Base-by-base conservation (phyloP, 2,797 vertebrate genomes). In the Gallinago stenura region DNA sequence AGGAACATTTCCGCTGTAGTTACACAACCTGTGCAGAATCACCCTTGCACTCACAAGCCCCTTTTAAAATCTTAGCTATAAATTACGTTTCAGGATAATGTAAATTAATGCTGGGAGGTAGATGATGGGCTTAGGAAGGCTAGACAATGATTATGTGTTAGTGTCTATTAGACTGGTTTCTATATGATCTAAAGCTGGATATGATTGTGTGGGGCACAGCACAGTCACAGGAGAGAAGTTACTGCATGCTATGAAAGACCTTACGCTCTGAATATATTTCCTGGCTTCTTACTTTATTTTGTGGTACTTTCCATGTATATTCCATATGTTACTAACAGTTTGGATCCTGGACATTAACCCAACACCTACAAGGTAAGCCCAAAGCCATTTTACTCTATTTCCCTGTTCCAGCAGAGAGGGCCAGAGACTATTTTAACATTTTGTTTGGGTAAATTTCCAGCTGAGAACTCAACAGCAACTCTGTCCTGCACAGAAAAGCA, bases 81-180 rank as follows among this genome's bases (percentile, higher is more conserved):
- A 89, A 89, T 61, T 68, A 41, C 22, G 43, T 78, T 89, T 89
- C 61, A 79, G 24, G 24, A 5, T 85, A 87, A 71, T n/a, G 30
- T 80, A 80, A 91, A 80, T 82, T 89, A 94, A 77, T 90, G 75
- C 51, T 78, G 71, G 35, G 57, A 78, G 50, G 28, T 84, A 81
- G 70, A 1, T 77, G 60, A 87, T 15, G 28, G 41, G n/a, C 6
- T 95, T 90, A 87, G 56, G 20, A 64, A 35, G 4, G 56, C 81
- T 89, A 85, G 78, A 94, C 58, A 81, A 91, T 81, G 61, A 62
- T 84, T 86, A 88, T 39, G 9, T 75, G 22, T 65, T 86, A 61
- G 22, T 41, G 21, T 58, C 43, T 80, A 66, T n/a, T 70, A 73
- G 28, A 37, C 66, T 50, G 43, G 5, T 65, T 89, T 62, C 54